These are phyloP conservation scores for Xestia sexstrigata DNA, from an alignment of 2,888 invertebrate species.

Conservation along the genomic window DNA sequence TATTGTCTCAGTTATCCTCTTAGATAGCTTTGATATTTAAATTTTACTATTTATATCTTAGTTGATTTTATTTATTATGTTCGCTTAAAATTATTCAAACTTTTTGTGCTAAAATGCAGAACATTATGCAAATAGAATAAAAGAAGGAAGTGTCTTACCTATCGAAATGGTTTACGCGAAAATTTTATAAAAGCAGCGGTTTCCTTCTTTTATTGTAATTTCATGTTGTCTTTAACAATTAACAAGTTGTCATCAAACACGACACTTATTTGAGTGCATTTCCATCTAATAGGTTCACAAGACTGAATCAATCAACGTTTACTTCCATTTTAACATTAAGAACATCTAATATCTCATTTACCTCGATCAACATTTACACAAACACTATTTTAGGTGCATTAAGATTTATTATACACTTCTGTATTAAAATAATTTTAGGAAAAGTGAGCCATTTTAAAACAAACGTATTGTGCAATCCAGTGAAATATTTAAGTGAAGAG, in stretches of 20 bases:
- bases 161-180: slow-evolving; percentile 39
- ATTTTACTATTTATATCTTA: slow-evolving; percentile 55
- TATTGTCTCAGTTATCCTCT: slow-evolving; percentile 80
- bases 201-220: slow-evolving; percentile 79
- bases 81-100: slow-evolving; percentile 65
- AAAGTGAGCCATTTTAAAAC: slow-evolving; percentile 91
- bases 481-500: slow-evolving; percentile 89
- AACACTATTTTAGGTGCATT: slow-evolving; percentile 84
- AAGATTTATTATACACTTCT: slow-evolving; percentile 79
- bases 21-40: slow-evolving; percentile 55
- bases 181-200: slow-evolving; percentile 44
- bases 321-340: slow-evolving; percentile 75
- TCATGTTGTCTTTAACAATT: slow-evolving; percentile 60
- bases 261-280: slow-evolving; percentile 76
- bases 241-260: slow-evolving; percentile 67
- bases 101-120: slow-evolving; percentile 73
- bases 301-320: slow-evolving; percentile 69
- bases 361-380: slow-evolving; percentile 77
- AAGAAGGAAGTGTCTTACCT: slow-evolving; percentile 78
- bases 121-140: slow-evolving; percentile 72
- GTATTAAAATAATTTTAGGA: slow-evolving; percentile 84
- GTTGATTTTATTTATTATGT: slow-evolving; percentile 59
- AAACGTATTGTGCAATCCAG: slow-evolving; percentile 89
- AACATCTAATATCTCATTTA: slow-evolving; percentile 72
- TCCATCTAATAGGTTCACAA: slow-evolving; percentile 82